A percentile compares a stretch with the other conserved stretches of the same genome.
Conservation (phyloP, 2,888 invertebrate genomes). For the Dioctria rufipes region DNA sequence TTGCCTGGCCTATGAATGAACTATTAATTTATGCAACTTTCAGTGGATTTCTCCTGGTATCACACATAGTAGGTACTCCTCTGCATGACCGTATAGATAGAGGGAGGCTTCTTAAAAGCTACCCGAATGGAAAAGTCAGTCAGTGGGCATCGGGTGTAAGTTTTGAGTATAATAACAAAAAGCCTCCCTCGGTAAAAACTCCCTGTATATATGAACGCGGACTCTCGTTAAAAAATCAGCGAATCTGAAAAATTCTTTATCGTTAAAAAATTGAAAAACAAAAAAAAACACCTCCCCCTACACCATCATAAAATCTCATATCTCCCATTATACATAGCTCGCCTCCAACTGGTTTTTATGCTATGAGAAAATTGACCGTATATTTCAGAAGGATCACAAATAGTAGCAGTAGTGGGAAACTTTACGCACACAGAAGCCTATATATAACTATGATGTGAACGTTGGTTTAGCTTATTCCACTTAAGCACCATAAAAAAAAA, state of each 20-base stretch:
- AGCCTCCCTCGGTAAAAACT: neutral
- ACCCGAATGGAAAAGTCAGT: constrained; percentile 9
- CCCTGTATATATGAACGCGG: neutral
- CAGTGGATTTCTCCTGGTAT: constrained; percentile 11
- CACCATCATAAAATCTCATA: neutral
- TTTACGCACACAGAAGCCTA: constrained; percentile 18
- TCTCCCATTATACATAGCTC: too few species aligned
- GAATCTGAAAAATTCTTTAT: constrained; percentile 12
- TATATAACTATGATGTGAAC: constrained; percentile 27
- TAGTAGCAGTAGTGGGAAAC: constrained; percentile 13
- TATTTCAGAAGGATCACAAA: constrained; percentile 39
- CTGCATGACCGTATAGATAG: neutral
- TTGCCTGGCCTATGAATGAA: constrained; percentile 29
- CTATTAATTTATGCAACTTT: constrained; percentile 42
- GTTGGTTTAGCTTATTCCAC: constrained; percentile 51
- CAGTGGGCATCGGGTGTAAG: neutral
- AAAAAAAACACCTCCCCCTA: constrained; percentile 18
- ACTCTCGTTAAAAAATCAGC: constrained; percentile 38
- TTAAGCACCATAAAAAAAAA: constrained; percentile 39
- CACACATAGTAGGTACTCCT: neutral
- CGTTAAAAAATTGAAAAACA: neutral
- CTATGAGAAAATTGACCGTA: constrained; percentile 37
- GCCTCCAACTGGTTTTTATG: neutral
- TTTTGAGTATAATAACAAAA: neutral
- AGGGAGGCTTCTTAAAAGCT: constrained; percentile 31